phyloP scores from a whole-genome alignment of 2,888 invertebrate genomes.

The Cephus spinipes region DNA sequence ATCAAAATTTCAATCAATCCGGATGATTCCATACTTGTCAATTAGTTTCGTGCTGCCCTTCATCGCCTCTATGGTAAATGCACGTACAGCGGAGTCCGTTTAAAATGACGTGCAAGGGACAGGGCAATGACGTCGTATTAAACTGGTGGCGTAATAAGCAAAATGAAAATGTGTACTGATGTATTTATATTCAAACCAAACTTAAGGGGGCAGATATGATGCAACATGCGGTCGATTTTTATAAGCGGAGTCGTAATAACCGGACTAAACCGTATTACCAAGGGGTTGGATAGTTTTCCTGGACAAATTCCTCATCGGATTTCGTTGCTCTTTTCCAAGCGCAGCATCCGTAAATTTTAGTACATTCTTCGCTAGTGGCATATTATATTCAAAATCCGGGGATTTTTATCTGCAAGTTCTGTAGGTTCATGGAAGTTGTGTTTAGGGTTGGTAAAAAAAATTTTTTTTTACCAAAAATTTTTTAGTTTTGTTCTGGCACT shows the following conservation, averaged over 20 bases:
- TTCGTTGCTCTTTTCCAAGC: conserved; percentile 29
- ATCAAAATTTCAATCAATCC: too few species aligned
- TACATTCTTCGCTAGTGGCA: conserved; percentile 68
- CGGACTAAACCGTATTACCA: conserved; percentile 35
- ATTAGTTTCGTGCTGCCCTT: too few species aligned
- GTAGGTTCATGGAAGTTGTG: conserved; percentile 29
- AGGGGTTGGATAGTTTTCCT: conserved; percentile 54
- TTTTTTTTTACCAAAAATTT: conserved; percentile 13
- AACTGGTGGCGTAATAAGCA: too few species aligned
- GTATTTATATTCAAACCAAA: too few species aligned
- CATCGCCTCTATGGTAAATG: neutral
- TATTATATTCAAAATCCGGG: conserved; percentile 51
- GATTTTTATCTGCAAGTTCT: conserved; percentile 41
- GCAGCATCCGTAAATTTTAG: conserved; percentile 42
- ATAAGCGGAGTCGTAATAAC: too few species aligned
- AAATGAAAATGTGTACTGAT: too few species aligned
- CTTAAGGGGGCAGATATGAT: too few species aligned
- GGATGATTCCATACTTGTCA: too few species aligned
- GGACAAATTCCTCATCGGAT: conserved; percentile 66
- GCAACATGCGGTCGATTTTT: too few species aligned
- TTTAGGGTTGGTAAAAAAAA: neutral
- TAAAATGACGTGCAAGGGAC: too few species aligned
- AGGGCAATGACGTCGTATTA: too few species aligned
- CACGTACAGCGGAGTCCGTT: conserved; percentile 7
- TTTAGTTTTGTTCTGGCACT: conserved; percentile 71